These are phyloP conservation scores for Drosophila pectinifera DNA, from an alignment of 1,140 invertebrate genomes.

Conservation along the genomic window DNA sequence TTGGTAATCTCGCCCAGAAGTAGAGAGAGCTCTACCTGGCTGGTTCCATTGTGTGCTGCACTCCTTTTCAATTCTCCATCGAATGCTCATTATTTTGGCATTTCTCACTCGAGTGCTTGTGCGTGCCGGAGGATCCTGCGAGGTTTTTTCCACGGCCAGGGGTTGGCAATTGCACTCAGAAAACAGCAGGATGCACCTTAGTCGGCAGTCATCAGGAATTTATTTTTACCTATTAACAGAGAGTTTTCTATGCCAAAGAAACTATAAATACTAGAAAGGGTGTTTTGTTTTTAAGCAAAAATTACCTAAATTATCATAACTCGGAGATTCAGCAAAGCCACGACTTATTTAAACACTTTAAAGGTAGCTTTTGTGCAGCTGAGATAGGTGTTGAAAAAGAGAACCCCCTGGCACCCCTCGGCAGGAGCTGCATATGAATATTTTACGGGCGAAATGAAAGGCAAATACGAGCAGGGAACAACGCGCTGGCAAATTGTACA, in stretches of 20 bases:
- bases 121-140: conserved; percentile 60
- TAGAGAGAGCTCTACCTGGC: conserved; percentile 45
- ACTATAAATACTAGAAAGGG: background rate
- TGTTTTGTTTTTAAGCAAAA: too few species aligned
- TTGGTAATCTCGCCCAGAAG: conserved; percentile 29
- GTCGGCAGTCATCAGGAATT: background rate
- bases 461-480: conserved; percentile 60
- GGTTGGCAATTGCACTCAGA: conserved; percentile 36
- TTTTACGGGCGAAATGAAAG: conserved; percentile 69
- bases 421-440: conserved; percentile 60
- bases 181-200: conserved; percentile 3
- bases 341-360: conserved; percentile 24
- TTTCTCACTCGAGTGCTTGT: conserved; percentile 54
- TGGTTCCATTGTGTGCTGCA: conserved; percentile 47
- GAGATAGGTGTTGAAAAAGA: conserved; percentile 18
- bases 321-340: too few species aligned
- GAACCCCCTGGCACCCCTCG: conserved; percentile 20
- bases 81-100: conserved; percentile 81
- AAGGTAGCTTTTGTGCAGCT: background rate
- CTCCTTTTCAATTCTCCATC: conserved; percentile 45
- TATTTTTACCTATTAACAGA: too few species aligned
- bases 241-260: too few species aligned
- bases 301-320: too few species aligned
- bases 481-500: conserved; percentile 60
- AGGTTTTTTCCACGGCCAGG: conserved; percentile 35